Evolutionary conservation across 37 sponge, comb jelly and placozoan genomes (phyloP).

Genomic region (Mnemiopsis leidyi): DNA sequence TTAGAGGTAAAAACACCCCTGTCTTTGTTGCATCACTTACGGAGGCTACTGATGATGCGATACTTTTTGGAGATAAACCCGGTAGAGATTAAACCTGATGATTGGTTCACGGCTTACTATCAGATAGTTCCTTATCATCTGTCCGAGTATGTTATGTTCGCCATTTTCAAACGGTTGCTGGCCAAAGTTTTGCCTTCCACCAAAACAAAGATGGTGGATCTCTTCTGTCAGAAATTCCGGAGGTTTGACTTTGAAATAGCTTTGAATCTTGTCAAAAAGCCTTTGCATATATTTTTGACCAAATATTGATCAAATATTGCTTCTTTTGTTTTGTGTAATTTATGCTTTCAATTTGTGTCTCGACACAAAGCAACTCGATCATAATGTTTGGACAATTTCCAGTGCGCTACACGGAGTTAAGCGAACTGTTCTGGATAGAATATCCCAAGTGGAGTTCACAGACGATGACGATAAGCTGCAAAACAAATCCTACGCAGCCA

Average conservation of each 20-base stretch:
- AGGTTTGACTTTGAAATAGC: no score
- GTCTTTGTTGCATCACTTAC: not conserved
- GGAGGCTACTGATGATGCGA: not conserved
- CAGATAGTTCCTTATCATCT: not conserved
- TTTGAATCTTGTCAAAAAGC: no score
- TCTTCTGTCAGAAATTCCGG: not conserved
- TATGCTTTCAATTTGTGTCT: no score
- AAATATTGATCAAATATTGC: no score
- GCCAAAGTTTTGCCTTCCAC: not conserved
- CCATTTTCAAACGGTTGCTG: not conserved
- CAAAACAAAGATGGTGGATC: not conserved
- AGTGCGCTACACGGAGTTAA: not conserved
- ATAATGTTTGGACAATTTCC: not conserved
- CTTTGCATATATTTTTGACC: no score
- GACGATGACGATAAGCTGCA: not conserved
- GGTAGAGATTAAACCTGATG: not conserved
- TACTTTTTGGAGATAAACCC: slow-evolving; percentile 37
- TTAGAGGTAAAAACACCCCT: not conserved
- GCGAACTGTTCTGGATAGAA: not conserved
- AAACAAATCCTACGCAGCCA: not conserved
- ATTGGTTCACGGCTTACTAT: not conserved
- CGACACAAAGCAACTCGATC: no score
- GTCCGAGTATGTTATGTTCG: slow-evolving; percentile 6
- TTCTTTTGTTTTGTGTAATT: no score
- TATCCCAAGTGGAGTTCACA: not conserved